Base-by-base conservation (phyloP, 2,797 vertebrate genomes). In the Eulemur albifrons region DNA sequence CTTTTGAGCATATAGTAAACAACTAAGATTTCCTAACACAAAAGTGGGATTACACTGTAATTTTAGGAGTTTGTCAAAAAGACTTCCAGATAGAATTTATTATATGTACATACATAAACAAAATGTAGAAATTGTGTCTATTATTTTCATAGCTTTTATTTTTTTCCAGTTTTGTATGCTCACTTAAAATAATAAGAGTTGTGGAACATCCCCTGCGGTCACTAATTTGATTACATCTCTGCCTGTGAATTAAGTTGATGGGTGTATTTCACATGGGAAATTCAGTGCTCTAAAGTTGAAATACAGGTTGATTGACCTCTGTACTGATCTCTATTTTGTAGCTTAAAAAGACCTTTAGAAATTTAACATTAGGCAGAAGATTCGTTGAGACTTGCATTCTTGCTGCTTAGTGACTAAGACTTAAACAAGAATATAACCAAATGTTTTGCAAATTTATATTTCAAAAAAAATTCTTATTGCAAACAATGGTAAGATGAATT, bases 1-100 rank as follows among this genome's bases (percentile, higher is more conserved):
- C 21, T 91, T 92, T 85, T 38, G 76, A 87, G 40, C 50, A 50
- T 40, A 81, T 10, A 48, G 45, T 57, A 83, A 50, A 73, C 93
- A 94, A 57, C 20, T 84, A 48, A 92, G 57, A 90, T 92, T 84
- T 96, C 35, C 11, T 85, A 92, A 83, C 13, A 75, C 73, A 92
- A 81, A 96, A 80, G 84, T 43, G 40, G 13, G 18, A 59, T 87
- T 70, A 97, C 93, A 95, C 52, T 88, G 13, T 93, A 84, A 96
- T 95, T 98, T 97, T 95, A 97, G 92, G 95, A 94, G 95, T 95
- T 87, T 96, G 25, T 50, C 96, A 96, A 88, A 93, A 96, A 95
- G 57, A 73, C 45, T 84, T 96, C 15, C 85, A 84, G 32, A 38
- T 79, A 91, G 67, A 93, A 95, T 94, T 97, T 92, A 96, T 94